Base-by-base conservation (phyloP, 2,113 vertebrate species). In the Oplegnathus fasciatus region DNA sequence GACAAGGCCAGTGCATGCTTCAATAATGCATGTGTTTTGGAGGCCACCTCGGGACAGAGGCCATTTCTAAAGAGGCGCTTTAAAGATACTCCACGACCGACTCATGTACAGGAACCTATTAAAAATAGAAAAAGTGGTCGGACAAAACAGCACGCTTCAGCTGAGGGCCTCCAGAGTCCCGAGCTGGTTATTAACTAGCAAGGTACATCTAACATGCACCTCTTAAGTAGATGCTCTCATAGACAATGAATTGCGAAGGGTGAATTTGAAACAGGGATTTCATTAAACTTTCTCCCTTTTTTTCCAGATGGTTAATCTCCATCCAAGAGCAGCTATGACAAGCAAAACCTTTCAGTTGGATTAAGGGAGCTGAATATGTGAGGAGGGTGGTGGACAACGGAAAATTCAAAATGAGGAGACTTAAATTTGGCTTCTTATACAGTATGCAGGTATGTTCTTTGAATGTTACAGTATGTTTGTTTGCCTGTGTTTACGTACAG, bases 121-220 rank as follows among this genome's bases (percentile, higher is more conserved):
- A 94, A 95, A 95, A 91, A 94, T 94, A 83, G 86, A 94, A 88
- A 76, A 85, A 89, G 90, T 84, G 89, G 91, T 93, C 3, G 26
- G 83, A 94, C 90, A 93, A 91, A 94, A 91, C 73, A 82, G 83
- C 74, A 73, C 15, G 79, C 75, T 76, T 90, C 87, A 80, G 83
- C 80, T 64, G 61, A 58, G 57, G 82, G 85, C 83, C 86, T 86
- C 88, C 65, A 60, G 83, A 86, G 84, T 76, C 88, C 77, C 60
- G 86, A 73, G 84, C 75, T 26, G 7, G 84, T 80, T 78, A 92
- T 89, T 90, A 89, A 89, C 76, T 37, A 82, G 64, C 46, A 66
- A 60, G 50, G 58, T 80, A 54, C 85, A 85, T 88, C 76, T 48
- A 61, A 60, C 68, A 80, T 61, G 52, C 73, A 64, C 62, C 81